Evolutionary conservation across 2,113 vertebrate genomes (phyloP).

Genomic region (Sorex fumeus): DNA sequence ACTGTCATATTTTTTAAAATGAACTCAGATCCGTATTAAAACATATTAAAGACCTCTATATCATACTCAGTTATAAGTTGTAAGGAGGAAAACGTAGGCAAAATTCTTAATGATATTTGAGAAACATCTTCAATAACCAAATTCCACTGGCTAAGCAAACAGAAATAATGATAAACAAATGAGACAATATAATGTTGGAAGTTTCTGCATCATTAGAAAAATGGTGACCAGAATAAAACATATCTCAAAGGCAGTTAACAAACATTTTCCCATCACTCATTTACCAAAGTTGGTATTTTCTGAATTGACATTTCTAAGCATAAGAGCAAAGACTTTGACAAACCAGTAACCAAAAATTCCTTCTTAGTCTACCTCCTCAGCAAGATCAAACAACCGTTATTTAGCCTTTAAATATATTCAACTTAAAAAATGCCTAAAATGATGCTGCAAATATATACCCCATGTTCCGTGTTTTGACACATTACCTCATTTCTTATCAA

Average conservation of each 20-base stretch:
- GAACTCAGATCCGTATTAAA: neutral
- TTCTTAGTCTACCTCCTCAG: conserved; percentile 26
- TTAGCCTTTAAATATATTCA: conserved; percentile 5
- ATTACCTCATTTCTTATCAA: neutral
- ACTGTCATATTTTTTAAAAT: neutral
- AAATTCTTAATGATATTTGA: too few relatives aligned
- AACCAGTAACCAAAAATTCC: neutral
- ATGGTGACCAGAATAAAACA: neutral
- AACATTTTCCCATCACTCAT: neutral
- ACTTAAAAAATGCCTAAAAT: neutral
- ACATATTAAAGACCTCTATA: neutral
- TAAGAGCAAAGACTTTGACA: conserved; percentile 39
- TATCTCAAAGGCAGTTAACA: neutral
- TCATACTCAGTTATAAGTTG: neutral
- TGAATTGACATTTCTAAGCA: neutral
- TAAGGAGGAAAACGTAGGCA: neutral
- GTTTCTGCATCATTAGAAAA: neutral
- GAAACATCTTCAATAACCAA: too few relatives aligned
- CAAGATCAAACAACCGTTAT: conserved; percentile 25
- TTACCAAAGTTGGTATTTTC: neutral
- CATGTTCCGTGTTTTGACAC: neutral
- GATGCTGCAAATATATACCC: neutral
- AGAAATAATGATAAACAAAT: neutral
- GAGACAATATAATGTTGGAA: neutral
- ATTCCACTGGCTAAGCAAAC: too few relatives aligned